These are phyloP conservation scores for Rotaria socialis DNA, from an alignment of 2,888 invertebrate species.

Conservation along the genomic window DNA sequence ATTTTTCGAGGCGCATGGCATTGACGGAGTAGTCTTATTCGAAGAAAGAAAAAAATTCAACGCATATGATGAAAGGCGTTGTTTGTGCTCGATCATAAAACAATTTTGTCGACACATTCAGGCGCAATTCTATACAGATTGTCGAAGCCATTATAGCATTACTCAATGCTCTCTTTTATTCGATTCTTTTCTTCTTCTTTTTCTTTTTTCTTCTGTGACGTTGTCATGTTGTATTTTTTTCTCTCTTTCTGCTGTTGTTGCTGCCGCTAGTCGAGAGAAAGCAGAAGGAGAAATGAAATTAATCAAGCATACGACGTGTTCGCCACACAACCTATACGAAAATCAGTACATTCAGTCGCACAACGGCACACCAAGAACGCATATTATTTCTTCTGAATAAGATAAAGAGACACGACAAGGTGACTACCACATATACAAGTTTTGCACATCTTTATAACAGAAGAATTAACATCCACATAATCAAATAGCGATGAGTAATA, in stretches of 20 bases:
- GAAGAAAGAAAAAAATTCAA: background rate
- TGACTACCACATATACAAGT: background rate
- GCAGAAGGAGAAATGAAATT: slow-evolving; percentile 16
- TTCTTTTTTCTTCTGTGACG: background rate
- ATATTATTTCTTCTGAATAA: background rate
- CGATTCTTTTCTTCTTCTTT: background rate
- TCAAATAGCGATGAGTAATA: background rate
- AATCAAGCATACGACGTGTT: slow-evolving; percentile 21
- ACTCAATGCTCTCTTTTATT: background rate
- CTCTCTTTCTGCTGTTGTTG: background rate
- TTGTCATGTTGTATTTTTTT: background rate
- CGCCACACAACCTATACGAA: background rate
- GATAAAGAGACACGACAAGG: background rate
- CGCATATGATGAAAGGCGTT: background rate
- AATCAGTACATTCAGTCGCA: slow-evolving; percentile 10
- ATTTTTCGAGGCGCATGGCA: background rate
- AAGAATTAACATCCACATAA: background rate
- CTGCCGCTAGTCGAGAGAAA: slow-evolving; percentile 3
- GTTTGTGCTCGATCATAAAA: background rate
- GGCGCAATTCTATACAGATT: background rate
- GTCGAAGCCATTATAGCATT: background rate
- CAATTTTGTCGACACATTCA: slow-evolving; percentile 5
- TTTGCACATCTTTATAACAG: background rate
- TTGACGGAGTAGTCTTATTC: background rate
- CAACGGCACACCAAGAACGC: background rate